Conservation (phyloP, 2,113 vertebrate genomes). For the Lonchura striata region DNA sequence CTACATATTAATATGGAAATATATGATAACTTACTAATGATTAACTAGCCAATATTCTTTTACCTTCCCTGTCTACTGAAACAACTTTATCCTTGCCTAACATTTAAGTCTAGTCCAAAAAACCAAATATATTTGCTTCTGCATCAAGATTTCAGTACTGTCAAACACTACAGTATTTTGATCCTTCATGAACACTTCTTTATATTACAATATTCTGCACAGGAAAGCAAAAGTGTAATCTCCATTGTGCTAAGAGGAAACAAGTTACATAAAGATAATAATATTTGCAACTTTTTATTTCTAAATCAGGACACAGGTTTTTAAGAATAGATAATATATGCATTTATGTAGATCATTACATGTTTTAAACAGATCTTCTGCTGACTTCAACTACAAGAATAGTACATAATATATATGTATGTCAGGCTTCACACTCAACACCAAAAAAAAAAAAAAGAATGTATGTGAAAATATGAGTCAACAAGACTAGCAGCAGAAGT, state of each 20-base stretch:
- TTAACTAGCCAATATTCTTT: neutral
- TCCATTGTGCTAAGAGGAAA: neutral
- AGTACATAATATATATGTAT: neutral
- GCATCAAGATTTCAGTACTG: neutral
- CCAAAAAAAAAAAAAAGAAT: neutral
- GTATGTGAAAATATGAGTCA: neutral
- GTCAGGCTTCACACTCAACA: neutral
- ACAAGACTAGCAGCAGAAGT: neutral
- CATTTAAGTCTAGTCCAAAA: neutral
- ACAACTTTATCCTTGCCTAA: neutral
- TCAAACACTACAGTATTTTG: neutral
- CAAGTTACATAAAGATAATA: neutral
- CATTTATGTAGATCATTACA: neutral
- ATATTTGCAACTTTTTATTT: neutral
- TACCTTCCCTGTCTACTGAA: neutral
- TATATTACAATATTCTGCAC: neutral
- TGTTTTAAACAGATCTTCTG: neutral
- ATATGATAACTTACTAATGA: neutral
- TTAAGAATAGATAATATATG: neutral
- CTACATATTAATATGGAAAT: neutral
- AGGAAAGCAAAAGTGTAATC: neutral
- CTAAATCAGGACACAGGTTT: neutral
- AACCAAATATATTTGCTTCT: accelerated
- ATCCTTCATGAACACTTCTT: neutral
- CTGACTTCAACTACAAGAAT: neutral